Conservation (phyloP, 2,797 vertebrate genomes). For the Sebastes reedi region DNA sequence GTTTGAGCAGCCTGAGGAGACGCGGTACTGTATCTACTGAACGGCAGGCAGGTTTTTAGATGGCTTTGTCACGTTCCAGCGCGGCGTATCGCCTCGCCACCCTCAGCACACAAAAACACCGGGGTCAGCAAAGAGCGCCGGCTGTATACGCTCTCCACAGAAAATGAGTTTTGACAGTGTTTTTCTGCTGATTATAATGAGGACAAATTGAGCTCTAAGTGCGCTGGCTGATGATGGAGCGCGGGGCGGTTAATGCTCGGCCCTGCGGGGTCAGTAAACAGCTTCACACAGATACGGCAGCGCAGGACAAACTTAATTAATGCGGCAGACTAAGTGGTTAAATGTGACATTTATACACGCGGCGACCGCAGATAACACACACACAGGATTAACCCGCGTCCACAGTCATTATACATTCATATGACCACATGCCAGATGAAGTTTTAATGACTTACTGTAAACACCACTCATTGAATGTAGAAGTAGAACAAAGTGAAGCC, state of each 20-base stretch:
- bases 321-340: not conserved
- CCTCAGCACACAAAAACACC: slow-evolving; percentile 4
- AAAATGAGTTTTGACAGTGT: slow-evolving; percentile 56
- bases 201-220: slow-evolving; percentile 66
- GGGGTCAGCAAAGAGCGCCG: slow-evolving; percentile 49
- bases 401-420: not conserved
- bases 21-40: not conserved
- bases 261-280: slow-evolving; percentile 53
- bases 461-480: no score
- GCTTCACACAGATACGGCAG: slow-evolving; percentile 19
- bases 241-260: slow-evolving; percentile 18
- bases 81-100: not conserved
- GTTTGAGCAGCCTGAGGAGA: not conserved
- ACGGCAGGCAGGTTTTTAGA: not conserved
- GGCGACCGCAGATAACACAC: not conserved
- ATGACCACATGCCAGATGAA: not conserved
- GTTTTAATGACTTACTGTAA: not conserved
- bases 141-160: slow-evolving; percentile 12
- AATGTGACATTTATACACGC: slow-evolving; percentile 16
- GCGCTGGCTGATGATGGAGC: slow-evolving; percentile 50
- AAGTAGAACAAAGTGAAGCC: not conserved
- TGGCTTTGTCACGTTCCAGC: slow-evolving; percentile 9
- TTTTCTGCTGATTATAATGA: slow-evolving; percentile 68
- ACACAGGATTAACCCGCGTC: not conserved
- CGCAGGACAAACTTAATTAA: slow-evolving; percentile 41